A percentile compares a stretch with the other conserved stretches of the same genome.
phyloP scores from a whole-genome alignment of 2,888 invertebrate genomes.

The Acleris holmiana region DNA sequence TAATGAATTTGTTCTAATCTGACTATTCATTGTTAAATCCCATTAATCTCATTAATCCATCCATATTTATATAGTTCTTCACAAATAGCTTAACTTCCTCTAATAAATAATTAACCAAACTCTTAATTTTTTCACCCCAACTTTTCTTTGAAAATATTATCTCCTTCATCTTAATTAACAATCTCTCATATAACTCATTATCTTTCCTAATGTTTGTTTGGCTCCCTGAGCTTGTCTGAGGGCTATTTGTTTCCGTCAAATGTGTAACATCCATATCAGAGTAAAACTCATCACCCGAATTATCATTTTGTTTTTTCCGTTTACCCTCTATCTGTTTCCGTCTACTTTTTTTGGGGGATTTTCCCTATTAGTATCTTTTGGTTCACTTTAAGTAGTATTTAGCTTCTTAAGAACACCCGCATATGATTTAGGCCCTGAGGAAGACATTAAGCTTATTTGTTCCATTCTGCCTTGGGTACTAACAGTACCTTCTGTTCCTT shows the following conservation, averaged over 20 bases:
- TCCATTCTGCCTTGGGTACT: no score
- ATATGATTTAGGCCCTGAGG: no score
- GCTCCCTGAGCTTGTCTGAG: no score
- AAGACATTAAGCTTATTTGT: no score
- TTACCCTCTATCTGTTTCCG: slow-evolving; percentile 2
- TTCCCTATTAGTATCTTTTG: neutral
- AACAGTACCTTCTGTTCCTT: no score
- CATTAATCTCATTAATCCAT: neutral
- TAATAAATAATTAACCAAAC: neutral
- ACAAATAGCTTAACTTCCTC: neutral
- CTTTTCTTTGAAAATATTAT: neutral
- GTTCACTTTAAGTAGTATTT: no score
- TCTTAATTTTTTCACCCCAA: neutral
- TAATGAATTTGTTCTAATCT: no score
- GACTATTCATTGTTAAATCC: neutral
- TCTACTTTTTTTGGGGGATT: neutral
- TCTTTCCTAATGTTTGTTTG: neutral
- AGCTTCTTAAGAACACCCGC: no score
- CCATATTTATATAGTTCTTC: neutral
- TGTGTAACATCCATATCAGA: no score
- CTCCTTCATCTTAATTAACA: neutral
- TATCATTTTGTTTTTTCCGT: neutral
- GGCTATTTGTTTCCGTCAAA: no score
- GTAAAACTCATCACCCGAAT: no score
- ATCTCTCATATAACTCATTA: neutral